These are phyloP conservation scores for Linnaemya vulpina DNA, from an alignment of 2,888 invertebrate genomes.

Conservation along the genomic window DNA sequence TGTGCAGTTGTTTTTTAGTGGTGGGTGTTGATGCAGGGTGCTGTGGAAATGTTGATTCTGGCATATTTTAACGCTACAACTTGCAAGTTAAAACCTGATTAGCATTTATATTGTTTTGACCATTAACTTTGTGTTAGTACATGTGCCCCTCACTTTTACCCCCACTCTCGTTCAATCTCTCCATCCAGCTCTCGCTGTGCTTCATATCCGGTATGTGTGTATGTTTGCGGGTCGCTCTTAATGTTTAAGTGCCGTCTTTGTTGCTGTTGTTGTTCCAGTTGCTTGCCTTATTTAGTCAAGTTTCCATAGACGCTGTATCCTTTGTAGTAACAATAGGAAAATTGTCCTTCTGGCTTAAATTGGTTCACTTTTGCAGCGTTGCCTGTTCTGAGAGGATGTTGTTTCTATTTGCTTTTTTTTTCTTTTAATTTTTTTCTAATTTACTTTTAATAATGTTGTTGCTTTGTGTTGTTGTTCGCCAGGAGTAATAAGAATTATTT, in stretches of 20 bases:
- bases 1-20: background rate
- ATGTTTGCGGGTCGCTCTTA: background rate
- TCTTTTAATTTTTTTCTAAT: slow-evolving; percentile 59
- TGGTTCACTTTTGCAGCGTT: slow-evolving; percentile 44
- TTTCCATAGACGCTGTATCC: slow-evolving; percentile 5
- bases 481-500: slow-evolving; percentile 69
- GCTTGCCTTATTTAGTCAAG: slow-evolving; percentile 9
- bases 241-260: slow-evolving; percentile 29
- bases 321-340: slow-evolving; percentile 42
- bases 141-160: background rate
- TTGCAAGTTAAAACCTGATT: slow-evolving; percentile 66
- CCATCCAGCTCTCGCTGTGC: background rate
- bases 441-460: slow-evolving; percentile 66
- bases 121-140: slow-evolving; percentile 46
- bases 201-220: background rate
- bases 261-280: background rate
- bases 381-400: slow-evolving; percentile 21
- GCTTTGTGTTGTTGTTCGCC: slow-evolving; percentile 13
- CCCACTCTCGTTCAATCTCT: background rate
- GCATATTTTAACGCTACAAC: slow-evolving; percentile 58
- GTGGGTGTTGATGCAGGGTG: background rate
- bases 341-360: slow-evolving; percentile 56
- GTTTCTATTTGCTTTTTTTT: slow-evolving; percentile 38
- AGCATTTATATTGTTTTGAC: slow-evolving; percentile 72
- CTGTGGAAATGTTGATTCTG: slow-evolving; percentile 32